A percentile compares a stretch with the other conserved stretches of the same genome.
Evolutionary conservation across 2,113 vertebrate species (phyloP).

Genomic region (Meles meles): DNA sequence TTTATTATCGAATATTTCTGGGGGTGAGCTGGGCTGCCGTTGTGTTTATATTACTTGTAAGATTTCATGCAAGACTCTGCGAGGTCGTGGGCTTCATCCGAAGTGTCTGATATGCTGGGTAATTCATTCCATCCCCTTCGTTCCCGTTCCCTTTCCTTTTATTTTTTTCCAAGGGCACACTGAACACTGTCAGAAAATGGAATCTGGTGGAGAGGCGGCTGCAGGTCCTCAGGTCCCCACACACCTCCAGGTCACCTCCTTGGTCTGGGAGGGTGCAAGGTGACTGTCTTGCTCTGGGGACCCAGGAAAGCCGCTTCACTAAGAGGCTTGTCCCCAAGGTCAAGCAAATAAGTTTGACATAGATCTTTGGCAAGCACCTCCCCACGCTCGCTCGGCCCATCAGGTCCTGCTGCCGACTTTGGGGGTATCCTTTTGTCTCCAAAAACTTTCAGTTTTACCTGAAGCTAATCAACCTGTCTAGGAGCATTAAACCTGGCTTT

Average conservation of each 20-base stretch:
- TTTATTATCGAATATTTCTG: constrained; percentile 85
- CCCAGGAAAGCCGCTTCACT: not conserved
- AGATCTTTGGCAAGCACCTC: not conserved
- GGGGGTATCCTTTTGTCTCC: rapidly evolving
- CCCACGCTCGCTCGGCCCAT: not conserved
- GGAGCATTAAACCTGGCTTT: not conserved
- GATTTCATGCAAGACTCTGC: constrained; percentile 81
- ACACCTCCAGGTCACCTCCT: not conserved
- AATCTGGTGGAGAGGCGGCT: constrained; percentile 14
- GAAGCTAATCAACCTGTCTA: not conserved
- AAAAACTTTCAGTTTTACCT: not conserved
- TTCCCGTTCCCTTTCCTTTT: not conserved
- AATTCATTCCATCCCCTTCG: constrained; percentile 80
- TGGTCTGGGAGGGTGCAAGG: not conserved
- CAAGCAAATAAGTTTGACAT: not conserved
- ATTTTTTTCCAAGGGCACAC: constrained; percentile 62
- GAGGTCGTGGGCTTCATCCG: constrained; percentile 76
- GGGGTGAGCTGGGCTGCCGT: constrained; percentile 81
- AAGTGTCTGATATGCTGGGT: constrained; percentile 78
- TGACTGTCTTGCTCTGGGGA: not conserved
- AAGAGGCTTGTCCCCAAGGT: constrained; percentile 35
- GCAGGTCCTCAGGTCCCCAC: constrained; percentile 42
- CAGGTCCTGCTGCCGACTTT: not conserved
- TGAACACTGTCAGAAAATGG: constrained; percentile 56
- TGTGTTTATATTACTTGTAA: constrained; percentile 82